Base-by-base conservation (phyloP, 2,113 vertebrate genomes). In the Bufo bufo region DNA sequence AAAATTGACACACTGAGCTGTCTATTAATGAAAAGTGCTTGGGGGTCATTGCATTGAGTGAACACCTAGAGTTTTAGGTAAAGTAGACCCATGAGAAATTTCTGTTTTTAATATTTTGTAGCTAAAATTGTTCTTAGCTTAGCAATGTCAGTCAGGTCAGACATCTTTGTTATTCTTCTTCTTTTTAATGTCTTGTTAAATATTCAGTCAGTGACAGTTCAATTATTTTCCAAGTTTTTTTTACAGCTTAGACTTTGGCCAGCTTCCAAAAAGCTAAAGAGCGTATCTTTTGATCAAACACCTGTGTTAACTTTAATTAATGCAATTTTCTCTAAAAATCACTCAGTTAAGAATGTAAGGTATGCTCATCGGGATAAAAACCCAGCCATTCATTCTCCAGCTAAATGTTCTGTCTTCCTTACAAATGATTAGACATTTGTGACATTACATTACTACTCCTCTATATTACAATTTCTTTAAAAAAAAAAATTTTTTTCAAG, bases 291-390 rank as follows among this genome's bases (percentile, higher is more conserved):
- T 33, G 33, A 33, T 33, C 33, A 87, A 89, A 93, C 93, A 95
- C 92, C 93, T 94, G 92, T 91, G 91, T 89, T 92, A 90, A 91
- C 90, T 91, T 89, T 91, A 92, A 94, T 91, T 90, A 92, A 90
- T 91, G 91, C 87, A 56, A 90, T 84, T 89, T 92, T 94, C 91
- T 90, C 91, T 92, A 33, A 90, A 92, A 92, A 82, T 88, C 90
- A 82, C 90, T 84, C 0, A 61, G 65, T 20, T 43, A 92, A 90
- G 92, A 94, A 94, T 93, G 90, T 14, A 66, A 92, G 90, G 88
- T 87, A 85, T 89, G 91, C 19, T 59, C 11, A 1, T 82, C 1
- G 16, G 17, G 33, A 87, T 47, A 17, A 33, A 47, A 81, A 52
- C 7, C 19, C 4, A 45, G 50, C 74, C 45, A 79, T 89, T 81